Evolutionary conservation across 2,113 vertebrate genomes (phyloP), one percentile per base, ranked within the genome.

Genomic region (Bostrychus sinensis): DNA sequence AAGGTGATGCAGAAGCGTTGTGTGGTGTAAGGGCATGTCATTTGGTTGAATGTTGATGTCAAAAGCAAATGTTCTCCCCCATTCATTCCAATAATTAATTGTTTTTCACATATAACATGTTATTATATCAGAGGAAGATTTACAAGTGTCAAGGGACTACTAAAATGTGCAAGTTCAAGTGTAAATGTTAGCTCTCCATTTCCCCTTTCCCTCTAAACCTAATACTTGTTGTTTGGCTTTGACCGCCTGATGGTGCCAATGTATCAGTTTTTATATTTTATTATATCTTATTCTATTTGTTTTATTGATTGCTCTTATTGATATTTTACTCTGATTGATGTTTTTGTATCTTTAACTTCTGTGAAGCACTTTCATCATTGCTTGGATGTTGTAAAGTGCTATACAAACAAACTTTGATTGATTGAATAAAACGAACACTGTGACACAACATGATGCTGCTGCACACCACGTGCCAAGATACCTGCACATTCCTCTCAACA

Each of bases 401-500:
- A n/a, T n/a, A n/a, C n/a, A n/a, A n/a, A n/a, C n/a, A n/a, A n/a
- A n/a, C n/a, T n/a, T n/a, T n/a, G n/a, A n/a, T n/a, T n/a, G n/a
- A n/a, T n/a, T n/a, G n/a, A 77, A 73, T 83, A 82, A 79, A 67
- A 78, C 69, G 61, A 77, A 82, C 82, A 89, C 81, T 80, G 77
- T 72, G 76, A 80, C 70, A 70, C 72, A 78, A 75, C 79, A 82
- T 87, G 83, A 81, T 81, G 62, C 73, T 56, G 36, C 70, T 79
- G 75, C 81, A 77, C 72, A 56, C 62, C 68, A 74, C 80, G 80
- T 48, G 65, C 77, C 50, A 80, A 78, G 79, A 86, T 86, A 91
- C 90, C 86, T 86, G 86, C 87, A 72, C 82, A 72, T 83, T 59
- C 73, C 59, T 85, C 86, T 65, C 81, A 58, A 64, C 82, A 66